Percentiles rank a stretch among this genome's conserved stretches.
These are phyloP conservation scores for Drosophila fungiperda DNA, from an alignment of 2,888 invertebrate genomes.

Conservation along the genomic window DNA sequence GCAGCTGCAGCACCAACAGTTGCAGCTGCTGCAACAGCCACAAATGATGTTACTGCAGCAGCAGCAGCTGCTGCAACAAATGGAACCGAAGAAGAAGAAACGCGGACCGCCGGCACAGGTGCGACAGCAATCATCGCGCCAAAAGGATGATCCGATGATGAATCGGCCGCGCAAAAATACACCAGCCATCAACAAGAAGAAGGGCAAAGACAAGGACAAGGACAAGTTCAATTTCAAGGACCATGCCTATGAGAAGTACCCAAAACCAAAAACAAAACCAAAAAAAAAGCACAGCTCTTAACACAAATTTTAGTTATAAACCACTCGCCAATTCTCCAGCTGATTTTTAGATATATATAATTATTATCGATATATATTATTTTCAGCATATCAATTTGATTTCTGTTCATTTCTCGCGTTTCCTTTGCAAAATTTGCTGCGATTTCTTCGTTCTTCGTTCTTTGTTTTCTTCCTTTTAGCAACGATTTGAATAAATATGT, in stretches of 20 bases:
- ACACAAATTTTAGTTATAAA: slow-evolving; percentile 6
- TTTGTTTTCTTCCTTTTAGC: not conserved
- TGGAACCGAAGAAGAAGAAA: slow-evolving; percentile 79
- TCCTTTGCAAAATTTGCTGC: not conserved
- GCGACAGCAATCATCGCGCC: slow-evolving; percentile 69
- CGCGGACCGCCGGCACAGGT: slow-evolving; percentile 82
- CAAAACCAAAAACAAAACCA: slow-evolving; percentile 38
- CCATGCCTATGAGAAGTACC: slow-evolving; percentile 80
- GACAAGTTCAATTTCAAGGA: slow-evolving; percentile 56
- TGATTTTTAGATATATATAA: slow-evolving; percentile 15
- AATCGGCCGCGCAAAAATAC: slow-evolving; percentile 82
- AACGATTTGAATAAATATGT: slow-evolving; percentile 41
- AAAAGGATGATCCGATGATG: slow-evolving; percentile 84
- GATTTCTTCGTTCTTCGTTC: not conserved
- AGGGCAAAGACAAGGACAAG: slow-evolving; percentile 61
- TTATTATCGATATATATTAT: not conserved
- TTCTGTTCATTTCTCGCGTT: slow-evolving; percentile 5
- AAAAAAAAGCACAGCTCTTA: slow-evolving; percentile 20
- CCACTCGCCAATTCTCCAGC: slow-evolving; percentile 28
- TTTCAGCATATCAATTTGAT: not conserved
- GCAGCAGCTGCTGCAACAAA: slow-evolving; percentile 62
- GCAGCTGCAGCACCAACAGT: slow-evolving; percentile 47
- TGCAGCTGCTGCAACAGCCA: slow-evolving; percentile 50
- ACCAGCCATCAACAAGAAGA: slow-evolving; percentile 64
- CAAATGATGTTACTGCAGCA: slow-evolving; percentile 47